These are phyloP conservation scores for Sinocyclocheilus grahami DNA, from an alignment of 2,113 vertebrate genomes.

Conservation along the genomic window DNA sequence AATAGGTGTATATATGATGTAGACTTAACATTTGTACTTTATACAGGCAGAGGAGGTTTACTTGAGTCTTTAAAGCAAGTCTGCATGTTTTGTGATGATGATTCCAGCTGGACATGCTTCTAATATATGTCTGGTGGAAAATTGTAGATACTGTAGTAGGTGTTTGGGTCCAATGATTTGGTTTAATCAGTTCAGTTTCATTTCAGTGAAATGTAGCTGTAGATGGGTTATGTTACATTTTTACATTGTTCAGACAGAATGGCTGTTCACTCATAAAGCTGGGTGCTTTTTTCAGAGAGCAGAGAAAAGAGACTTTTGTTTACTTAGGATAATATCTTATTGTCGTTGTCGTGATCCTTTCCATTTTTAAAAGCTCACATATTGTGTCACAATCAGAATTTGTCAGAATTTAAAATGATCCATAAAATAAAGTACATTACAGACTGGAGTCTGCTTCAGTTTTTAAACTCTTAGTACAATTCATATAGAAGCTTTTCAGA, in stretches of 20 bases:
- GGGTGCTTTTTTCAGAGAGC: neutral
- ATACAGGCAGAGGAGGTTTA: neutral
- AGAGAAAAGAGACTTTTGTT: neutral
- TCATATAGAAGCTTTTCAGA: too few relatives aligned
- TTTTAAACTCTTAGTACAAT: too few relatives aligned
- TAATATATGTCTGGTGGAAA: neutral
- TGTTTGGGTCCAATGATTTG: conserved; percentile 3
- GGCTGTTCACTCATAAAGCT: neutral
- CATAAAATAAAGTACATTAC: neutral
- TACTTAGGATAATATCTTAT: neutral
- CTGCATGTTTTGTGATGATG: neutral
- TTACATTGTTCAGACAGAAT: neutral
- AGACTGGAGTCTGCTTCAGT: neutral
- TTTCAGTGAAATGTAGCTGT: conserved; percentile 27
- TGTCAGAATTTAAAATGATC: neutral
- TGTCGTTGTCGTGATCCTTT: neutral
- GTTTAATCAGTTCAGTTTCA: neutral
- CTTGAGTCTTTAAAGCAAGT: neutral
- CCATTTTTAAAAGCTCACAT: neutral
- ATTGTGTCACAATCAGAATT: neutral
- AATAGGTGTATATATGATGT: neutral
- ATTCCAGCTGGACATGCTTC: neutral
- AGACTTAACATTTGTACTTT: neutral
- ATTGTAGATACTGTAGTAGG: neutral
- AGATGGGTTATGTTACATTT: neutral